A percentile compares a stretch with the other conserved stretches of the same genome.
phyloP scores from a whole-genome alignment of 2,113 vertebrate genomes.

The Harpagus bidentatus region DNA sequence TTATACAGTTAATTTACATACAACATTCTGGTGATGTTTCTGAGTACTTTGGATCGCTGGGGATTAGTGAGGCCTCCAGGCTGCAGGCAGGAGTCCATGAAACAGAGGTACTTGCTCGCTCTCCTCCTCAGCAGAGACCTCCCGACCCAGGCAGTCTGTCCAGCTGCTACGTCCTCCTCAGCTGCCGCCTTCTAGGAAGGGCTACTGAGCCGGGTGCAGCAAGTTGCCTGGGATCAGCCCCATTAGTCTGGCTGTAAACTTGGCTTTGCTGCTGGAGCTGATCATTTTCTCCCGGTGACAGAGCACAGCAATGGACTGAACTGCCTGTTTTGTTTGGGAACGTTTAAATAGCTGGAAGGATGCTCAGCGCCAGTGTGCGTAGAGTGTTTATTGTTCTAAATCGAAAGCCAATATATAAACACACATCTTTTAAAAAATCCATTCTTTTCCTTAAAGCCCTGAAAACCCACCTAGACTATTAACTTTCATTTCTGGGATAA shows the following conservation, averaged over 20 bases:
- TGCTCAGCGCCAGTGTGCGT: fast-evolving
- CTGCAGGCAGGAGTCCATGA: neutral
- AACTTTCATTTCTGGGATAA: neutral
- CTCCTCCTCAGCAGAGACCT: neutral
- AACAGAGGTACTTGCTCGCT: neutral
- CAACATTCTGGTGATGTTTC: neutral
- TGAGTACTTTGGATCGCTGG: neutral
- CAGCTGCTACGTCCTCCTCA: neutral
- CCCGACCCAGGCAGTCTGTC: neutral
- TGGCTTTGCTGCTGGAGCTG: neutral
- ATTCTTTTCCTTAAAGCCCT: neutral
- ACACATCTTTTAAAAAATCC: neutral
- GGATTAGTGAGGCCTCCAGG: neutral
- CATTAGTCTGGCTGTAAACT: neutral
- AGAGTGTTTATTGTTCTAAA: neutral
- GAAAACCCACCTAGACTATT: neutral
- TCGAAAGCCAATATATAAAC: neutral
- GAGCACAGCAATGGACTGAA: neutral
- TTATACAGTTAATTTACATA: neutral
- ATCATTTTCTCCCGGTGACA: neutral
- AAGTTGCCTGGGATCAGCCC: neutral
- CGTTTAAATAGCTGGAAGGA: neutral
- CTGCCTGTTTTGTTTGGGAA: neutral
- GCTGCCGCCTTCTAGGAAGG: neutral
- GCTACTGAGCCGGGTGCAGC: neutral